Conservation (phyloP, 2,888 invertebrate genomes). For the Rhagium mordax region DNA sequence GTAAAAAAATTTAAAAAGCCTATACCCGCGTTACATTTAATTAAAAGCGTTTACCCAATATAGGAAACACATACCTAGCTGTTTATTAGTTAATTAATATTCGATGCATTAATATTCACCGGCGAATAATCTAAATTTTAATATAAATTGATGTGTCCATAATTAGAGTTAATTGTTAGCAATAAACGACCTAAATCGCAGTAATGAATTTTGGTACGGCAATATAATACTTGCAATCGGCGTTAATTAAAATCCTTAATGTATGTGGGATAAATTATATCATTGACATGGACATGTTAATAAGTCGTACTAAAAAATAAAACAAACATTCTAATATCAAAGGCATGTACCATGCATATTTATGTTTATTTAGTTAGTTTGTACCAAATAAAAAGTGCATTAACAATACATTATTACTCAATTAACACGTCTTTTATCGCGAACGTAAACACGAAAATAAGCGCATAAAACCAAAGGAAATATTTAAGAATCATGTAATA, state of each 20-base stretch:
- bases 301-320: not conserved
- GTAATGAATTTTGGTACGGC: not conserved
- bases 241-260: not conserved
- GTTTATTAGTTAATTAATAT: not conserved
- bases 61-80: not conserved
- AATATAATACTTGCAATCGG: not conserved
- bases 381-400: not conserved
- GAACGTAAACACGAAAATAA: not conserved
- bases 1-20: no score
- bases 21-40: not conserved
- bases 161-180: not conserved
- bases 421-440: not conserved
- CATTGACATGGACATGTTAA: not conserved
- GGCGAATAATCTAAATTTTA: not conserved
- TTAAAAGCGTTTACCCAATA: not conserved
- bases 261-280: not conserved
- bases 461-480: slow-evolving; percentile 18
- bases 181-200: not conserved
- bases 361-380: not conserved
- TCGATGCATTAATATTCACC: not conserved
- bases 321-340: not conserved
- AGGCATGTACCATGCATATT: not conserved
- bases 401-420: not conserved
- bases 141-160: not conserved
- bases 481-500: not conserved